Evolutionary conservation across 2,113 vertebrate genomes (phyloP).

Genomic region (Hemichromis elongatus): DNA sequence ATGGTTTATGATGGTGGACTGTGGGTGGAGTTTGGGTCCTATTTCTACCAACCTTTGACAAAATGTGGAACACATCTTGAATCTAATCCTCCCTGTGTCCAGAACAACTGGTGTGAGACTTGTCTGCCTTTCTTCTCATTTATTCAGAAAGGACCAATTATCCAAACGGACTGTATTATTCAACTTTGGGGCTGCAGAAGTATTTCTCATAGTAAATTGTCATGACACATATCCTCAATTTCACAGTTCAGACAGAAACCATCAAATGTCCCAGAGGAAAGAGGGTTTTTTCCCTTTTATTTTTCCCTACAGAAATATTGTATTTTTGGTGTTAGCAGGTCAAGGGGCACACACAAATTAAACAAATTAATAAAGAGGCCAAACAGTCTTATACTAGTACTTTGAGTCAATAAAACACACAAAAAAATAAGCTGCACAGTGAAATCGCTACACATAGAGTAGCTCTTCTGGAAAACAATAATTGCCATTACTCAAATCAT

Average conservation of each 20-base stretch:
- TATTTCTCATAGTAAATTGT: neutral
- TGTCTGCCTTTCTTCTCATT: neutral
- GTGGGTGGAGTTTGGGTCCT: neutral
- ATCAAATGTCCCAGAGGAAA: neutral
- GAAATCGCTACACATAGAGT: neutral
- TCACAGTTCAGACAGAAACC: neutral
- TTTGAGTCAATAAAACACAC: neutral
- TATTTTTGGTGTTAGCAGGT: neutral
- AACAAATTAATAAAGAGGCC: neutral
- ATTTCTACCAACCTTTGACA: neutral
- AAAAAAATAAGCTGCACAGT: neutral
- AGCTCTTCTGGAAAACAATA: neutral
- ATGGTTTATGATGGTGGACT: neutral
- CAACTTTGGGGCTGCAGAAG: neutral
- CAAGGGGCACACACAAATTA: neutral
- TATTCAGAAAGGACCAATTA: neutral
- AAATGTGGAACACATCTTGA: neutral
- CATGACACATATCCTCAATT: neutral
- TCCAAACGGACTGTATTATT: neutral
- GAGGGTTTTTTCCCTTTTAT: neutral
- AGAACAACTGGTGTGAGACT: neutral
- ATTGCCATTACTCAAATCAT: neutral
- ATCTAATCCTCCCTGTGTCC: neutral
- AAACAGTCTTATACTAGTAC: neutral
- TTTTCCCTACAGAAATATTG: neutral